Evolutionary conservation across 1,140 invertebrate genomes (phyloP).

Genomic region (Gryon sp.): DNA sequence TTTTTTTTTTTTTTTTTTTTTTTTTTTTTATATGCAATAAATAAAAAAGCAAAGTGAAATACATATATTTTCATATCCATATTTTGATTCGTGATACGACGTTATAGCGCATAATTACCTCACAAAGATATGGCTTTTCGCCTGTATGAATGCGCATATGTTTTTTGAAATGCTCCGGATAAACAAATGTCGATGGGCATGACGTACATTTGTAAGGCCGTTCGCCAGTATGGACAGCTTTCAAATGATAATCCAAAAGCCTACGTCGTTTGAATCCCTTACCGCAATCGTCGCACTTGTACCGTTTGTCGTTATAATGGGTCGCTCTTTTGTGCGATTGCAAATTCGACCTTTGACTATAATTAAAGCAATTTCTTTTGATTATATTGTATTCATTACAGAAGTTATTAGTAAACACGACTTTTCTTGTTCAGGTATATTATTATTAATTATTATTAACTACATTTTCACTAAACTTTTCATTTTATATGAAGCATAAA

Average conservation of each 20-base stretch:
- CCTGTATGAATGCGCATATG: constrained; percentile 89
- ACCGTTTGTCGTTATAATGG: constrained; percentile 88
- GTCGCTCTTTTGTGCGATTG: constrained; percentile 89
- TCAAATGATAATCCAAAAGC: constrained; percentile 89
- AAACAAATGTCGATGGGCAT: constrained; percentile 89
- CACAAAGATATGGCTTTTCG: constrained; percentile 88
- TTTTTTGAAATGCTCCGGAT: constrained; percentile 91
- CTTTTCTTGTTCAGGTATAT: too few relatives aligned
- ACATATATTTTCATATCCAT: too few relatives aligned
- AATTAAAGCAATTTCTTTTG: constrained; percentile 17
- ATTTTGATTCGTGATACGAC: background rate
- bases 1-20: too few relatives aligned
- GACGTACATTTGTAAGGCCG: constrained; percentile 86
- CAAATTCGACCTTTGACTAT: constrained; percentile 85
- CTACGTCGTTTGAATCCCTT: constrained; percentile 87
- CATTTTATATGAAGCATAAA: too few relatives aligned
- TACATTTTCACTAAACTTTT: too few relatives aligned
- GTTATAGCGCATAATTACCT: constrained; percentile 77
- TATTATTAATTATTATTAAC: too few relatives aligned
- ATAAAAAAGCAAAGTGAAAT: too few relatives aligned
- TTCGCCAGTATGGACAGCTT: constrained; percentile 89
- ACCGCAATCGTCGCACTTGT: constrained; percentile 84
- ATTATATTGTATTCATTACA: too few relatives aligned
- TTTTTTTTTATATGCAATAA: too few relatives aligned
- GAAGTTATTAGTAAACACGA: too few relatives aligned